These are phyloP conservation scores for Allygus modestus DNA, from an alignment of 2,888 invertebrate species.

Conservation along the genomic window DNA sequence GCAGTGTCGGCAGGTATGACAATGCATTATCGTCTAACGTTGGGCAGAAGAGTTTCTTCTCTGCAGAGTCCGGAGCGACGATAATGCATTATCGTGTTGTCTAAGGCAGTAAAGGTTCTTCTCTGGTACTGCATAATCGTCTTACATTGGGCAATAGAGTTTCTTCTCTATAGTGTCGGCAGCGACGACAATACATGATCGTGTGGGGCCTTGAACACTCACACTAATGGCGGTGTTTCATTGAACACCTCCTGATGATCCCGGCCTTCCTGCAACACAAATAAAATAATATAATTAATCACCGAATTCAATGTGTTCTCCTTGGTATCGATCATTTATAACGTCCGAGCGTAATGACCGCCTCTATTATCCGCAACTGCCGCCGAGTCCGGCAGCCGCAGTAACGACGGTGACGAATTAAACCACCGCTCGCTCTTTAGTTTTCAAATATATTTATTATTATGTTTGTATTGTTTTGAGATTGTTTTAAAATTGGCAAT, in stretches of 20 bases:
- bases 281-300: conserved; percentile 60
- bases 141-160: too few species aligned
- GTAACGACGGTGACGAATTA: not conserved
- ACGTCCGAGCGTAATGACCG: conserved; percentile 45
- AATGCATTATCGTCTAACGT: too few species aligned
- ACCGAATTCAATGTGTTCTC: conserved; percentile 57
- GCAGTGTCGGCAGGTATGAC: too few species aligned
- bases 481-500: too few species aligned
- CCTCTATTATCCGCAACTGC: conserved; percentile 34
- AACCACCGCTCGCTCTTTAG: not conserved
- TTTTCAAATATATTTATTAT: not conserved
- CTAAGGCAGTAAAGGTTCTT: too few species aligned
- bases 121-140: too few species aligned
- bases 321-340: conserved; percentile 58
- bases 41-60: too few species aligned
- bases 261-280: conserved; percentile 42
- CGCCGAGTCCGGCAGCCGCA: not conserved
- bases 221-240: conserved; percentile 40
- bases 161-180: too few species aligned
- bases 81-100: too few species aligned
- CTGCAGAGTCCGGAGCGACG: too few species aligned
- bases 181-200: too few species aligned
- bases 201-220: conserved; percentile 24
- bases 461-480: too few species aligned
- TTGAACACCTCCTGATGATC: conserved; percentile 48